These are phyloP conservation scores for Tetragnatha montana DNA, from an alignment of 2,888 invertebrate genomes.

Conservation along the genomic window DNA sequence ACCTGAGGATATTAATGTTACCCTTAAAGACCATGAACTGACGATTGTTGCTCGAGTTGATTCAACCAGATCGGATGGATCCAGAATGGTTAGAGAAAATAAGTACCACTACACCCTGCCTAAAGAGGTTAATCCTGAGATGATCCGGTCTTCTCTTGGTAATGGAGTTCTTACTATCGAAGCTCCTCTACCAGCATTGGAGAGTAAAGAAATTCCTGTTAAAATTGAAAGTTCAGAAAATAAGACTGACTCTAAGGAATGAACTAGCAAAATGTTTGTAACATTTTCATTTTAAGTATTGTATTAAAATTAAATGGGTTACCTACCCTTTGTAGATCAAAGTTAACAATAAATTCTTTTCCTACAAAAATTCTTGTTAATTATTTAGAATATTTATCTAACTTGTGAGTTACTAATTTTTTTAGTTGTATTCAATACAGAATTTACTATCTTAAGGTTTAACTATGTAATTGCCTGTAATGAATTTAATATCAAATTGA, in stretches of 20 bases:
- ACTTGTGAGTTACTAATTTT: too few species aligned
- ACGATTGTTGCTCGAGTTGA: conserved; percentile 67
- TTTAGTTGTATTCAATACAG: too few species aligned
- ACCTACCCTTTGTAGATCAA: background rate
- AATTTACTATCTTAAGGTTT: too few species aligned
- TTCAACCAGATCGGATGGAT: conserved; percentile 57
- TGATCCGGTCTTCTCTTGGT: conserved; percentile 60
- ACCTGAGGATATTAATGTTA: conserved; percentile 70
- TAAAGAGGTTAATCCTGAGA: conserved; percentile 69
- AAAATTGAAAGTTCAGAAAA: conserved; percentile 39
- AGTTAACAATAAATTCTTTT: background rate
- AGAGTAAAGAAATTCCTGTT: conserved; percentile 64
- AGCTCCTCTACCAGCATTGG: conserved; percentile 68
- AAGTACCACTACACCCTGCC: conserved; percentile 68
- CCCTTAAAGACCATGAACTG: conserved; percentile 64
- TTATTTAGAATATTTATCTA: background rate
- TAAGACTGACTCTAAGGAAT: conserved; percentile 10
- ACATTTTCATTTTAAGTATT: background rate
- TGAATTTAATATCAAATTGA: too few species aligned
- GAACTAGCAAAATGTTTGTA: background rate
- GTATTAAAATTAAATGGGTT: background rate
- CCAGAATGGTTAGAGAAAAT: conserved; percentile 49
- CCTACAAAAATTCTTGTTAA: background rate
- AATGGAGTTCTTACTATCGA: conserved; percentile 67
- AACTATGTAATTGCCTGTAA: too few species aligned